These are phyloP conservation scores for Brotogeris chrysoptera DNA, from an alignment of 2,797 vertebrate genomes.

Conservation along the genomic window DNA sequence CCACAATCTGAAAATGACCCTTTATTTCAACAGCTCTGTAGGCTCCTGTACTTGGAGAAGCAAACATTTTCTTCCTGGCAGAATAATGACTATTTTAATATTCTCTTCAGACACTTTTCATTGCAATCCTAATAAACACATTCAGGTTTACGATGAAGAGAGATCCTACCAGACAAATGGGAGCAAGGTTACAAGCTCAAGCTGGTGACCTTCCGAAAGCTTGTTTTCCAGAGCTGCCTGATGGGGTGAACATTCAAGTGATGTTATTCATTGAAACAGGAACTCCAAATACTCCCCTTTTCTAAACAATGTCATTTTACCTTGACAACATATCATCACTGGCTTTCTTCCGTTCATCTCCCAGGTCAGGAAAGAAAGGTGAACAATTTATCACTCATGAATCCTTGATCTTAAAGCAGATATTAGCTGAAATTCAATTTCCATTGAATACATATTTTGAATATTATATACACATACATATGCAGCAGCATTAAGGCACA, in stretches of 20 bases:
- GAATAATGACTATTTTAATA: constrained; percentile 55
- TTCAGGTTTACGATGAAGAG: constrained; percentile 49
- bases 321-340: constrained; percentile 40
- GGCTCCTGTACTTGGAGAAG: constrained; percentile 16
- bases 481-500: constrained; percentile 4
- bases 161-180: constrained; percentile 48
- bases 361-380: constrained; percentile 35
- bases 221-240: constrained; percentile 49
- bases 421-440: constrained; percentile 40
- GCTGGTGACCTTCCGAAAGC: constrained; percentile 57
- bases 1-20: constrained; percentile 40
- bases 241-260: constrained; percentile 22
- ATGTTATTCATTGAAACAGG: constrained; percentile 47
- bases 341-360: background rate
- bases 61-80: constrained; percentile 43
- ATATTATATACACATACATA: constrained; percentile 1
- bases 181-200: constrained; percentile 46
- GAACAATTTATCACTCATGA: constrained; percentile 39
- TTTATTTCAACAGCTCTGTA: constrained; percentile 51
- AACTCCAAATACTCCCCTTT: constrained; percentile 20
- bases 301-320: constrained; percentile 55
- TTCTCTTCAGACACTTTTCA: constrained; percentile 53
- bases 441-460: constrained; percentile 8
- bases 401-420: constrained; percentile 27
- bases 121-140: constrained; percentile 47